phyloP scores from a whole-genome alignment of 2,888 invertebrate species.

The Ophion ventricosus region DNA sequence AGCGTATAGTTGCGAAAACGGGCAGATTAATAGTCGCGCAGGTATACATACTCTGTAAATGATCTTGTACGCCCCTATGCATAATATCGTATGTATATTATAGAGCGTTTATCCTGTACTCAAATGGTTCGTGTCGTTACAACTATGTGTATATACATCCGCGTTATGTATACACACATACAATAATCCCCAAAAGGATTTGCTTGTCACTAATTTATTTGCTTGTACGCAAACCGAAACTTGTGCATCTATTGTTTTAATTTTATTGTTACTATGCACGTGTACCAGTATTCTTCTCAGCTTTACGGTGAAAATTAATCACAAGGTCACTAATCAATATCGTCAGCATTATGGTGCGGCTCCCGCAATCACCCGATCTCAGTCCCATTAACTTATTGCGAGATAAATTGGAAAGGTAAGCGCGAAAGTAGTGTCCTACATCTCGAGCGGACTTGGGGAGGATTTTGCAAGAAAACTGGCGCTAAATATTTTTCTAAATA shows the following conservation, averaged over 20 bases:
- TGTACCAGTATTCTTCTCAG: neutral
- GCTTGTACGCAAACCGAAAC: neutral
- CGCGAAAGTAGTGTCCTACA: neutral
- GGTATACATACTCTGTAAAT: conserved; percentile 41
- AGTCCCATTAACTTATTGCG: neutral
- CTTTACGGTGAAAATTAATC: neutral
- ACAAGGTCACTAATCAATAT: neutral
- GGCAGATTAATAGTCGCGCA: conserved; percentile 32
- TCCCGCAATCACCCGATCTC: neutral
- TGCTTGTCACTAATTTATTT: neutral
- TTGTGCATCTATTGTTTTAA: neutral
- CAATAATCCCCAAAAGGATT: neutral
- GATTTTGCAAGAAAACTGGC: neutral
- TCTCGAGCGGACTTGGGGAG: conserved; percentile 4
- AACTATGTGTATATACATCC: neutral
- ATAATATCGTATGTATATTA: conserved; percentile 34
- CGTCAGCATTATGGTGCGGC: neutral
- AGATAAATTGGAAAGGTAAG: neutral
- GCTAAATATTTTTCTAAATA: neutral
- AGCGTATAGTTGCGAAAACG: conserved; percentile 27
- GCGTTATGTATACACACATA: neutral
- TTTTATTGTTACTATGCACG: neutral
- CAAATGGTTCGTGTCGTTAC: neutral
- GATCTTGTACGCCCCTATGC: conserved; percentile 33
- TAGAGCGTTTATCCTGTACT: conserved; percentile 21